Conservation (phyloP, 2,113 vertebrate genomes). For the Gambusia holbrooki region DNA sequence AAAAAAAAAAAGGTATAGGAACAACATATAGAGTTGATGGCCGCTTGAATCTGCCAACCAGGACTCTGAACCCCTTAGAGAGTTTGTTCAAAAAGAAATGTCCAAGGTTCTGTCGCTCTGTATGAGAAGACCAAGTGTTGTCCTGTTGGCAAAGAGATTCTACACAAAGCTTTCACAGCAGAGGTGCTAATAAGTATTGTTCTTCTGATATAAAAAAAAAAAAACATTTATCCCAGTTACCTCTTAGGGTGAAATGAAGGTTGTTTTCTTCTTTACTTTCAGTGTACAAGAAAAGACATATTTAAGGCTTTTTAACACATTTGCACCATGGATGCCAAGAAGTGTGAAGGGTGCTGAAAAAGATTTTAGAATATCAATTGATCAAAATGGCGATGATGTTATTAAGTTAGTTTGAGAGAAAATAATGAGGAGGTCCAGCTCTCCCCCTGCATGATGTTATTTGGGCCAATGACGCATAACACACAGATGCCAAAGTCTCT, state of each 20-base stretch:
- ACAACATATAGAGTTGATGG: no score
- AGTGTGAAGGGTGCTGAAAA: not conserved
- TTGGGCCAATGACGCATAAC: conserved; percentile 17
- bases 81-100: not conserved
- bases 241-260: not conserved
- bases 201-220: not conserved
- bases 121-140: not conserved
- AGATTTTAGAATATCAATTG: no score
- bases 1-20: no score
- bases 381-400: not conserved
- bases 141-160: not conserved
- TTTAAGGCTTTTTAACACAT: no score
- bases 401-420: conserved; percentile 1
- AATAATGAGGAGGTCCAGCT: conserved; percentile 36
- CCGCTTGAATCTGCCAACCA: no score
- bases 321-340: not conserved
- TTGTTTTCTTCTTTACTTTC: not conserved
- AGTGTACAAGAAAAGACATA: not conserved
- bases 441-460: conserved; percentile 16
- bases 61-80: not conserved
- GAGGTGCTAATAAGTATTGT: not conserved
- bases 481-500: conserved; percentile 51
- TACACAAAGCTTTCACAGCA: not conserved
- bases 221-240: not conserved
- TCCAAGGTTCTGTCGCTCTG: not conserved